A percentile compares a stretch with the other conserved stretches of the same genome.
Conservation (phyloP, 1,140 invertebrate species). For the Calephelis virginiensis region DNA sequence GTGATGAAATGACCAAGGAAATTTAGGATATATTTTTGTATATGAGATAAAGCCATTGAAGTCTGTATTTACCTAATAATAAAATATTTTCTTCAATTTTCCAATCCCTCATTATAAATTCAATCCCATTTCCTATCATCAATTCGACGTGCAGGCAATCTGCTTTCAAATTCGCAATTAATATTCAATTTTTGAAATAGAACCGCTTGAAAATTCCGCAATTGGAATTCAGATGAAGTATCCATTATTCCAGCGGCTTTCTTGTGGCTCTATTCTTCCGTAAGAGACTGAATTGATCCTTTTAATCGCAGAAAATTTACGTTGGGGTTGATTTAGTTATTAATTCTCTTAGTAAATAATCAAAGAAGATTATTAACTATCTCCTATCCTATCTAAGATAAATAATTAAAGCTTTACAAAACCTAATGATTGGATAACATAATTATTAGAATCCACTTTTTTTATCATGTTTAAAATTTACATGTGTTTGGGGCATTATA, state of each 20-base stretch:
- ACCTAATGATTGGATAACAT: too few relatives aligned
- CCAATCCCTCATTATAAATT: slow-evolving; percentile 6
- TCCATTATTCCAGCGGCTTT: slow-evolving; percentile 17
- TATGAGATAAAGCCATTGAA: too few relatives aligned
- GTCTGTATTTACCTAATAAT: not conserved
- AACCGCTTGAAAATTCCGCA: slow-evolving; percentile 21
- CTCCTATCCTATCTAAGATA: too few relatives aligned
- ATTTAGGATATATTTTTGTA: too few relatives aligned
- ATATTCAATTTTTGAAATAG: slow-evolving; percentile 25
- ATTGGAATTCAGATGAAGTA: slow-evolving; percentile 20
- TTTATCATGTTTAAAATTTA: too few relatives aligned
- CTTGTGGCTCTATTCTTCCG: slow-evolving; percentile 15
- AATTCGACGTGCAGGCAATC: slow-evolving; percentile 21
- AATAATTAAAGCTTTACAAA: too few relatives aligned
- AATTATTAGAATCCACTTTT: too few relatives aligned
- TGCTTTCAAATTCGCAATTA: slow-evolving; percentile 23
- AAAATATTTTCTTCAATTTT: slow-evolving; percentile 13
- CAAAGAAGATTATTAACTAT: too few relatives aligned
- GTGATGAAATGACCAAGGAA: too few relatives aligned
- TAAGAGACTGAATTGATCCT: slow-evolving; percentile 1
- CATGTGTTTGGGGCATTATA: too few relatives aligned
- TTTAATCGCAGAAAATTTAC: not conserved
- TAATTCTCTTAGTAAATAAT: too few relatives aligned
- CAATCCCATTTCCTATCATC: slow-evolving; percentile 20
- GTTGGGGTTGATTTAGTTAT: too few relatives aligned